Evolutionary conservation across 1,140 invertebrate genomes (phyloP), one percentile per base, ranked within the genome.

Genomic region (Pissodes strobi): DNA sequence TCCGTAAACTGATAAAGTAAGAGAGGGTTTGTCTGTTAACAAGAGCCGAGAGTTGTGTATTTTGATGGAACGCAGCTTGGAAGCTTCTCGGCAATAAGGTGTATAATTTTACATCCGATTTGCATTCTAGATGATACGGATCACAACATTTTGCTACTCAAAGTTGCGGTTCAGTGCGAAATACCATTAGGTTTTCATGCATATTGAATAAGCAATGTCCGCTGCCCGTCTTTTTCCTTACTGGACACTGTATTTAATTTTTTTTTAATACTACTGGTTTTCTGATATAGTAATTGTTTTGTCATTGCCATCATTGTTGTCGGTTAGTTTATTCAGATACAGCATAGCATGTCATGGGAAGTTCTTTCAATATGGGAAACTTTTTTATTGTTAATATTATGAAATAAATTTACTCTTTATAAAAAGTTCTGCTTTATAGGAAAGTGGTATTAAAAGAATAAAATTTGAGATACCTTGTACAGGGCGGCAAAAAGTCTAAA

Each of bases 101-200:
- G 71, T 74, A 74, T 74, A 73, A 74, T 76, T 76, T 74, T 76
- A 72, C 72, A 76, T 76, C 71, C 69, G 72, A 76, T 76, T 74
- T 74, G 70, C 74, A 76, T 76, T 67, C 64, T 66, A 74, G 69
- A 76, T 74, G 71, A 76, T 74, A 73, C 70, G 70, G 72, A 74
- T 73, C 65, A 69, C 64, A 73, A 72, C 70, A 73, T 76, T 75
- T 75, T 74, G 72, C 69, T 68, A 67, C 68, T 69, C 57, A 67
- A 72, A 72, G 72, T 75, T 72, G 70, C 68, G 72, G 66, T 68
- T 57, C 58, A 70, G 64, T 75, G 72, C 71, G 70, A 72, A 75
- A 75, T 73, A 67, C 71, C 70, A 74, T 76, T 76, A 76, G 69
- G 68, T 74, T 76, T 74, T 73, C 67, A 76, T 76, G 74, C 74